Conservation (phyloP, 1,140 invertebrate genomes). For the Orchesella cincta region DNA sequence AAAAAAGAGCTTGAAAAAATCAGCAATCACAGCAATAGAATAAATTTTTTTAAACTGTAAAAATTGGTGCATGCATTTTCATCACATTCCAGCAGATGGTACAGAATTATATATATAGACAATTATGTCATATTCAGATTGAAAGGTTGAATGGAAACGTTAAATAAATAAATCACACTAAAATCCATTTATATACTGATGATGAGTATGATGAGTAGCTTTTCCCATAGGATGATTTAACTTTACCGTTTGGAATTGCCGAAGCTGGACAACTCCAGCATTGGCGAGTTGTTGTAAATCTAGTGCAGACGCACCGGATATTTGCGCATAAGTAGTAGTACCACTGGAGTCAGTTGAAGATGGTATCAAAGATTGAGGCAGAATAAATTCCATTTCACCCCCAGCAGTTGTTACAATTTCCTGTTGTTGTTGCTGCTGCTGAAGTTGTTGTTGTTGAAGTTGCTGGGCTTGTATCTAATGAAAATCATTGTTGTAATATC, state of each 20-base stretch:
- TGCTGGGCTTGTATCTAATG: constrained; percentile 32
- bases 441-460: constrained; percentile 17
- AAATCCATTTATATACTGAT: too few relatives aligned
- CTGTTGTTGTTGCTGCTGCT: constrained; percentile 32
- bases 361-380: constrained; percentile 34
- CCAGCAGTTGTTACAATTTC: constrained; percentile 30
- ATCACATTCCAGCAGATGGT: neutral
- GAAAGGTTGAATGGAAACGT: neutral
- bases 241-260: constrained; percentile 47
- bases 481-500: constrained; percentile 15
- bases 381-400: constrained; percentile 49
- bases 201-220: too few relatives aligned
- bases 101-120: neutral
- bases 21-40: neutral
- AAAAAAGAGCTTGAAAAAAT: neutral
- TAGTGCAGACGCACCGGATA: constrained; percentile 33
- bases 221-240: too few relatives aligned
- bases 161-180: too few relatives aligned
- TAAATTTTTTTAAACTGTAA: neutral
- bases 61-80: neutral
- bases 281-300: constrained; percentile 47
- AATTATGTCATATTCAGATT: neutral
- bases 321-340: constrained; percentile 38
- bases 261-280: constrained; percentile 45
- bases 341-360: constrained; percentile 27